Evolutionary conservation across 92 coral and sea anemone genomes (phyloP).

Genomic region (Parazoanthus atlanticus): DNA sequence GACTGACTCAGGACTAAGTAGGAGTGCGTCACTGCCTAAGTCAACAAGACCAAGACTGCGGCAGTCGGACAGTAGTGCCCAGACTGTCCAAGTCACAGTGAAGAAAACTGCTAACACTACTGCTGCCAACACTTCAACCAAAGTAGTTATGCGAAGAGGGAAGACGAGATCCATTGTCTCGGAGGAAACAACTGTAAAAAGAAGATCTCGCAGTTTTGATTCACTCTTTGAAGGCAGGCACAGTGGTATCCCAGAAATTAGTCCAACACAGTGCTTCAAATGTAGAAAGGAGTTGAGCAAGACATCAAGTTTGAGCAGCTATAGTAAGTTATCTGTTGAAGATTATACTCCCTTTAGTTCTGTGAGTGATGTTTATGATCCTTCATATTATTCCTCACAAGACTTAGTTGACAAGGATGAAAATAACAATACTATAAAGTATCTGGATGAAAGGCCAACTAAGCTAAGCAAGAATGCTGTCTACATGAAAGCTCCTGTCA

Average conservation of each 20-base stretch:
- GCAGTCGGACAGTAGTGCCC: constrained; percentile 49
- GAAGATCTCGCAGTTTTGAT: constrained; percentile 87
- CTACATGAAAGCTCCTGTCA: constrained; percentile 62
- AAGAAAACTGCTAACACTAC: constrained; percentile 20
- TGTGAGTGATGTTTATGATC: constrained; percentile 75
- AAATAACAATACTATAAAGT: constrained; percentile 57
- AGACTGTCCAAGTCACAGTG: constrained; percentile 38
- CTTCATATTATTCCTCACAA: constrained; percentile 68
- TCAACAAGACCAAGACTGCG: constrained; percentile 62
- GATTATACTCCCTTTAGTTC: constrained; percentile 70
- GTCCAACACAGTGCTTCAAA: constrained; percentile 86
- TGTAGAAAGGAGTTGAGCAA: constrained; percentile 83
- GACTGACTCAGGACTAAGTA: constrained; percentile 74
- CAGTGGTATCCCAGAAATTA: constrained; percentile 54
- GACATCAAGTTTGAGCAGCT: constrained; percentile 63
- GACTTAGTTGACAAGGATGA: constrained; percentile 68
- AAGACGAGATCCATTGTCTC: constrained; percentile 59
- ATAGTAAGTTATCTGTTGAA: constrained; percentile 77
- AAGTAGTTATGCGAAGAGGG: constrained; percentile 69
- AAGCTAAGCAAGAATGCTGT: constrained; percentile 41
- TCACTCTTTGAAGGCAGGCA: constrained; percentile 67
- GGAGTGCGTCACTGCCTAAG: constrained; percentile 44
- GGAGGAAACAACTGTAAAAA: constrained; percentile 58
- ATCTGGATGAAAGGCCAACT: constrained; percentile 11
- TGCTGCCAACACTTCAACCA: constrained; percentile 50